Base-by-base conservation (phyloP, 37 sponge, comb jelly and placozoan genomes). In the Crambe crambe region DNA sequence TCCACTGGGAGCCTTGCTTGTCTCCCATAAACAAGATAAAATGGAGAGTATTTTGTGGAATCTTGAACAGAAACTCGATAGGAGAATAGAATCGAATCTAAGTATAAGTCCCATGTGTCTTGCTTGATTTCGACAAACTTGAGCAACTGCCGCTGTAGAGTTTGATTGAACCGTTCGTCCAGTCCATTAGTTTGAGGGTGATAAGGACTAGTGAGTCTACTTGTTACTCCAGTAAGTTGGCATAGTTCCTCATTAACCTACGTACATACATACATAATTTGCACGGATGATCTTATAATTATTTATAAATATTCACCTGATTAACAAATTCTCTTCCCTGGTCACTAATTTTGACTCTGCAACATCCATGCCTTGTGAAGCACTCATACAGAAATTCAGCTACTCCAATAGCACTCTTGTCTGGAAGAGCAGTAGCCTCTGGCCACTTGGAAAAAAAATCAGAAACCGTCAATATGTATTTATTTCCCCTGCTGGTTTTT, bases 131-230 rank as follows among this genome's bases (percentile, higher is more conserved):
- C 34, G 26, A 73, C 25, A 56, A 74, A 69, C 56, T 71, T 72
- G 51, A 57, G 30, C 17, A 85, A 42, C 38, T 38, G 56, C 25
- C 68, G 72, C 27, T 68, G 42, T 38, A 83, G 78, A 26, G 85
- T 83, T 81, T 78, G 85, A 66, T 83, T 83, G 34, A 83, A 58
- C 58, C 77, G 31, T 27, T 83, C 85, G 67, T 69, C 85, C 42
- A 78, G 59, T 26, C 85, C 85, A 70, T 83, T 77, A 26, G 38
- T 67, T 57, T 83, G 77, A 26, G 78, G 78, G 41, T 83, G 85
- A 41, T 83, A 83, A 26, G 80, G 41, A 70, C 58, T 83, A 21
- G 80, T 83, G 27, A 78, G 12, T 3, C 32, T 41, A 30, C 42
- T 30, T 37, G 66, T 6, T 22, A 79, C 56, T 34, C 72, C 80